Evolutionary conservation across 2,113 vertebrate genomes (phyloP), one percentile per base, ranked within the genome.

Genomic region (Perca flavescens): DNA sequence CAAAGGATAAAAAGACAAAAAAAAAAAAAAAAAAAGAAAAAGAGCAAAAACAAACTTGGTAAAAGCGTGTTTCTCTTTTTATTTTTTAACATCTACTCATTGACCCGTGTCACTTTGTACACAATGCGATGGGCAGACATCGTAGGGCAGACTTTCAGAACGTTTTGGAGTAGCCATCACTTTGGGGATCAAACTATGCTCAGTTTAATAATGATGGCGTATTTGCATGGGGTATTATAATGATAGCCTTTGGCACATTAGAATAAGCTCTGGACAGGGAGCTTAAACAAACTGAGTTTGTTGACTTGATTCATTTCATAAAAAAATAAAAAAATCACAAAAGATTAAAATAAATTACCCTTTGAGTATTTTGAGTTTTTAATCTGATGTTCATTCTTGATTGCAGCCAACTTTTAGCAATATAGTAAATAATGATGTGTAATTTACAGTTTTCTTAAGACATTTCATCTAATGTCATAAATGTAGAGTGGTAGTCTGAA

Each of bases 211-310:
- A 64, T 5, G 72, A 21, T 19, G 71, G 69, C 83, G 71, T 92
- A 54, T 92, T 92, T 93, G 70, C 78, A 19, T 10, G 61, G 68
- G 80, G 85, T 74, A 86, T 92, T 91, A 91, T 67, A 78, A 77
- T 85, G 67, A 91, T 92, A 87, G 87, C 91, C 88, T 85, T 69
- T 91, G 86, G 90, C 82, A 84, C 88, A 50, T 79, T 77, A 69
- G 74, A 84, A 82, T 84, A 82, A 85, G 87, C 87, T 86, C 13
- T 70, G 83, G 71, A 60, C 63, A 36, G 72, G 52, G 46, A 49
- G 82, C 77, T 85, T 72, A 66, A 72, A 79, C 82, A 86, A 85
- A 87, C 36, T 11, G 40, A 11, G 40, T 43, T 43, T 85, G 77
- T 62, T 70, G 56, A 81, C 73, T 82, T 86, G 72, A 78, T 77